A percentile compares a stretch with the other conserved stretches of the same genome.
These are phyloP conservation scores for Drosophila flavopinicola DNA, from an alignment of 2,888 invertebrate genomes.

Conservation along the genomic window DNA sequence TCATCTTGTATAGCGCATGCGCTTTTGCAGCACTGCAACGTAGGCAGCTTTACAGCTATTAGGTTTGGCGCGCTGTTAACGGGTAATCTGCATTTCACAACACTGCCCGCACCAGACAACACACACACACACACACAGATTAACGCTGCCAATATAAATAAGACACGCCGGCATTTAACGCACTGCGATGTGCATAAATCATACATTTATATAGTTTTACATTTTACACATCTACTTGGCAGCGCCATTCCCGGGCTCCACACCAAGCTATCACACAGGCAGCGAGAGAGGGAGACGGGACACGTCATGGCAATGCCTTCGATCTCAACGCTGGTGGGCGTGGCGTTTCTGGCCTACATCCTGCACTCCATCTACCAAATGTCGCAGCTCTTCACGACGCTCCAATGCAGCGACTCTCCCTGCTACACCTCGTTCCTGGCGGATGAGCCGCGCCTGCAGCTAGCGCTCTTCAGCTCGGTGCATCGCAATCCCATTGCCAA, in stretches of 20 bases:
- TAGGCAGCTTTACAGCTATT: too few species aligned
- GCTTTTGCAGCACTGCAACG: too few species aligned
- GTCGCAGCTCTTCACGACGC: constrained; percentile 88
- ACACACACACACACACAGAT: neutral
- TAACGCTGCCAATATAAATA: neutral
- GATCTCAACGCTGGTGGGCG: constrained; percentile 87
- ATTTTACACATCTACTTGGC: constrained; percentile 7
- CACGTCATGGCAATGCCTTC: constrained; percentile 85
- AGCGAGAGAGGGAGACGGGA: too few species aligned
- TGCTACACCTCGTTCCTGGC: constrained; percentile 90
- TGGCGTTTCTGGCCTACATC: constrained; percentile 89
- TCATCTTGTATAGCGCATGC: too few species aligned
- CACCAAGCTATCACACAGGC: too few species aligned
- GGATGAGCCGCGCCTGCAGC: constrained; percentile 88
- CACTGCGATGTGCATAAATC: constrained; percentile 22
- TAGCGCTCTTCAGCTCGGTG: constrained; percentile 89
- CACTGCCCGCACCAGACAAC: too few species aligned
- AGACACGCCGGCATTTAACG: constrained; percentile 47
- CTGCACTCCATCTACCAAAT: constrained; percentile 91
- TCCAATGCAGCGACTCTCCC: constrained; percentile 85
- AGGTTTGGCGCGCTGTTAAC: too few species aligned
- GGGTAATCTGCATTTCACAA: constrained; percentile 11
- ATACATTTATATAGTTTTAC: constrained; percentile 8
- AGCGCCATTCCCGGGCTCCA: too few species aligned
- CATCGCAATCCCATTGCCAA: constrained; percentile 86